These are phyloP conservation scores for Noctua comes DNA, from an alignment of 2,888 invertebrate genomes.

Conservation along the genomic window DNA sequence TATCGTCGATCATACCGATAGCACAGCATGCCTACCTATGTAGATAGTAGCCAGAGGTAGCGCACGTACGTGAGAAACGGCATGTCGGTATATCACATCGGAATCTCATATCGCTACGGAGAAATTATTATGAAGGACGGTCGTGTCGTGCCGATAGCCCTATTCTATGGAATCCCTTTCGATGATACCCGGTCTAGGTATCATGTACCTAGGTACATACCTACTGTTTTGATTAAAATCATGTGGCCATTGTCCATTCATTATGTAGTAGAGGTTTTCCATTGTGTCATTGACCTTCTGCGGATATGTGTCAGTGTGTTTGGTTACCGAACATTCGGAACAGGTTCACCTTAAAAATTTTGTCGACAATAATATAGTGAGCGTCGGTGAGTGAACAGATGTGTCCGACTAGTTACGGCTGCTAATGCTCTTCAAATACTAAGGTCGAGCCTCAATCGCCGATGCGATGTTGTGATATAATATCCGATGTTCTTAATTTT, in stretches of 20 bases:
- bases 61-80: slow-evolving; percentile 48
- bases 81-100: slow-evolving; percentile 39
- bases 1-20: slow-evolving; percentile 37
- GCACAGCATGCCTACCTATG: not conserved
- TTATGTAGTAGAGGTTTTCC: slow-evolving; percentile 23
- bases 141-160: slow-evolving; percentile 16
- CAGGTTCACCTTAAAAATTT: slow-evolving; percentile 45
- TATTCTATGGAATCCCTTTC: not conserved
- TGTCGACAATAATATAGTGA: slow-evolving; percentile 7
- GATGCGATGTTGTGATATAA: slow-evolving; percentile 2
- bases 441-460: slow-evolving; percentile 34
- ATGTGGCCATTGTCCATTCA: not conserved
- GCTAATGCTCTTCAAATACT: slow-evolving; percentile 33
- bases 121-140: slow-evolving; percentile 43
- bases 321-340: slow-evolving; percentile 2
- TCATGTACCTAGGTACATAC: not conserved
- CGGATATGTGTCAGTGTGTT: slow-evolving; percentile 34
- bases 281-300: slow-evolving; percentile 56
- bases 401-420: slow-evolving; percentile 39
- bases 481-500: slow-evolving; percentile 33
- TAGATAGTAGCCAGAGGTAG: not conserved
- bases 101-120: slow-evolving; percentile 54
- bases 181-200: not conserved
- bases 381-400: slow-evolving; percentile 16
- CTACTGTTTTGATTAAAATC: not conserved